These are phyloP conservation scores for Garrulus glandarius DNA, from an alignment of 2,797 vertebrate species.

Conservation along the genomic window DNA sequence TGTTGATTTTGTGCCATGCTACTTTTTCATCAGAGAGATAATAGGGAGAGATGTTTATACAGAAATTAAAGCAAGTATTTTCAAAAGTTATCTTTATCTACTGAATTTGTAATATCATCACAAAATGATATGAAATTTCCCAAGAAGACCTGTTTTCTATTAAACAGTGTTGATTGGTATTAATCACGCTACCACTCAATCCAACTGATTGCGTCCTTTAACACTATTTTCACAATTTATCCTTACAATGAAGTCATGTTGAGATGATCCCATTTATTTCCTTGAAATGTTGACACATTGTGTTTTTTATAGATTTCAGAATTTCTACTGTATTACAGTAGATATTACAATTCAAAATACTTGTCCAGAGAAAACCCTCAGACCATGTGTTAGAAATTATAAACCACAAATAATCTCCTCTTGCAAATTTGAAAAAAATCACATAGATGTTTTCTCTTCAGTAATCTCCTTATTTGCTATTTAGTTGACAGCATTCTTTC, in stretches of 20 bases:
- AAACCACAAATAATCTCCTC: background rate
- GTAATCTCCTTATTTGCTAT: background rate
- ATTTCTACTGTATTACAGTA: background rate
- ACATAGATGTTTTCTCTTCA: background rate
- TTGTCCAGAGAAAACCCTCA: background rate
- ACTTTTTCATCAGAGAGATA: conserved; percentile 10
- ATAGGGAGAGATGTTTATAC: conserved; percentile 9
- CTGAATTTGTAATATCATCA: conserved; percentile 65
- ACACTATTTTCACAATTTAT: conserved; percentile 37
- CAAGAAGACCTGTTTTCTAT: conserved; percentile 42
- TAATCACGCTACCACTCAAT: conserved; percentile 53
- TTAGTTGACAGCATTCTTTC: background rate
- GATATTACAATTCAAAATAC: background rate
- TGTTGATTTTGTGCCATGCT: background rate
- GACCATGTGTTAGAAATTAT: background rate
- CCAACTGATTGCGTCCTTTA: conserved; percentile 54
- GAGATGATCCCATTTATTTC: conserved; percentile 13
- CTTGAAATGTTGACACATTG: background rate
- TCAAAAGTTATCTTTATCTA: conserved; percentile 44
- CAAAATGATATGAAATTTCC: conserved; percentile 5
- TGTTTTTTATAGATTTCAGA: background rate
- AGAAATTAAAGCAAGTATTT: conserved; percentile 45
- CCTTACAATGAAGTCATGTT: background rate
- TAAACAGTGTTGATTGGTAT: conserved; percentile 62
- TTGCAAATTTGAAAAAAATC: background rate